Percentiles rank a stretch among this genome's conserved stretches.
Conservation (phyloP, 1,140 invertebrate species). For the Oreohelix idahoensis region DNA sequence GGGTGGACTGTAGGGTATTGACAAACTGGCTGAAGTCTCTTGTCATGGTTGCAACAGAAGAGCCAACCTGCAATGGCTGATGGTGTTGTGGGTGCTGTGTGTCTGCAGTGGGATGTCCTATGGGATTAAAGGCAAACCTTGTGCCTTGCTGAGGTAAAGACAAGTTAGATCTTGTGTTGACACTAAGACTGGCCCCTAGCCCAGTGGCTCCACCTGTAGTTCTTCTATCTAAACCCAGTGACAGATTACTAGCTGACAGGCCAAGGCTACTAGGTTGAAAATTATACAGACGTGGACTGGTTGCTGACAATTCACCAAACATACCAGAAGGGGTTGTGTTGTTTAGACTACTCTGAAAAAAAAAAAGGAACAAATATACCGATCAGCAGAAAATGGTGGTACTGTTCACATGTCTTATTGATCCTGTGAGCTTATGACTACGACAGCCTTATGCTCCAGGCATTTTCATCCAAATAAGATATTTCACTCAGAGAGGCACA, state of each 20-base stretch:
- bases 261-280: not conserved
- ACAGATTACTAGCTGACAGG: not conserved
- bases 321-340: slow-evolving; percentile 9
- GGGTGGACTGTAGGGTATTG: not conserved
- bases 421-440: no score
- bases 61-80: not conserved
- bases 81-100: not conserved
- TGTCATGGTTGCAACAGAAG: slow-evolving; percentile 26
- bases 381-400: no score
- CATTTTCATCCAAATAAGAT: no score
- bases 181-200: slow-evolving; percentile 9
- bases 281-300: slow-evolving; percentile 5
- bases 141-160: not conserved
- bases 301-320: not conserved
- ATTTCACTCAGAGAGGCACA: no score
- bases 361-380: not conserved
- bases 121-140: slow-evolving; percentile 17
- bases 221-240: not conserved
- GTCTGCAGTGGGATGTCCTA: slow-evolving; percentile 1
- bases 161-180: slow-evolving; percentile 27
- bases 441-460: no score
- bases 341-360: slow-evolving; percentile 20
- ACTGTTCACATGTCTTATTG: no score
- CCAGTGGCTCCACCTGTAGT: not conserved
- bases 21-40: slow-evolving; percentile 35